Evolutionary conservation across 1,140 invertebrate genomes (phyloP), one percentile per base, ranked within the genome.

Genomic region (Centruroides sculpturatus): DNA sequence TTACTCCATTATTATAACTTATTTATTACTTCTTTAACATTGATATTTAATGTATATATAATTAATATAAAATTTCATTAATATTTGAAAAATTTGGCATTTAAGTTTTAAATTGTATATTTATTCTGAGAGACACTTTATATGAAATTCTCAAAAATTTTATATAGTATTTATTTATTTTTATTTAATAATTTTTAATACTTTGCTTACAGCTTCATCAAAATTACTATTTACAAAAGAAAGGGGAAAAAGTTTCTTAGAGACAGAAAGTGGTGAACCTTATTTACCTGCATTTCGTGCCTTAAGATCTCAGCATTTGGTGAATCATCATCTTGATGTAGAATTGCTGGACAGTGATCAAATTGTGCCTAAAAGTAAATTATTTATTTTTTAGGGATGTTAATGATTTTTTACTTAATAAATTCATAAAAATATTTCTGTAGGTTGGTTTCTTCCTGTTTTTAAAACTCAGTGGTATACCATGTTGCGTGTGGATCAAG

Each of bases 281-380:
- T 87, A 77, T 68, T 69, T 78, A 4, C 68, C 68, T 41, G 78
- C 83, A 8, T 89, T 88, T 67, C 76, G 79, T 70, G 74, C 77
- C n/a, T 68, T 89, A 13, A 78, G 84, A 60, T 77, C 84, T 48
- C 80, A 83, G 66, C 81, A 87, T 71, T 73, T 89, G 60, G 73
- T 87, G 12, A 78, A 82, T 63, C 85, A 87, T 67, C 79, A 84
- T 64, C 75, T 83, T 66, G 85, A 87, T 69, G 77, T 86, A 2
- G 80, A 84, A 71, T 76, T 83, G 59, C 72, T 88, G 34, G 76
- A 83, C 65, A 74, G 75, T 48, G 86, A 88, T 68, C 80, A 80
- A 68, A 81, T 89, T 49, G 80, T 89, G 65, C 85, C 86, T 36
- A 74, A 78, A 48, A 67, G 72, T 73, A 59, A 64, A 67, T 57